phyloP scores from a whole-genome alignment of 2,113 vertebrate species.

The Diphyllodes magnificus region DNA sequence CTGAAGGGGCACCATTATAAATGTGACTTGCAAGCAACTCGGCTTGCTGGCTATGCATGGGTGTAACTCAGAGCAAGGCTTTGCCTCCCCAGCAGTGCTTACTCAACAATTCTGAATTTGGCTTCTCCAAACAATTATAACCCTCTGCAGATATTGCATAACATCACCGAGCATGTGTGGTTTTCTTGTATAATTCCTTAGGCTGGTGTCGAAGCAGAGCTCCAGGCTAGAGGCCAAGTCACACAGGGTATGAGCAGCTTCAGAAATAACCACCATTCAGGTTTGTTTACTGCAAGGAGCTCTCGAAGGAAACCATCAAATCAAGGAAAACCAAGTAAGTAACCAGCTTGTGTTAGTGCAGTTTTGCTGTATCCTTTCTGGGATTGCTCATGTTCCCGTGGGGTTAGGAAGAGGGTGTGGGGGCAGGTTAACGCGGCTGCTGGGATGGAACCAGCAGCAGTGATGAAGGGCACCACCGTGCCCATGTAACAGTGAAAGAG shows the following conservation, averaged over 20 bases:
- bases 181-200: constrained; percentile 24
- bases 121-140: background rate
- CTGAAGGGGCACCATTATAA: background rate
- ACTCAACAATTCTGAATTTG: constrained; percentile 31
- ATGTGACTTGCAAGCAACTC: background rate
- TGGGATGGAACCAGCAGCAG: rapidly evolving
- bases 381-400: rapidly evolving
- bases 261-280: constrained; percentile 62
- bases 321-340: background rate
- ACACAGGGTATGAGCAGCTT: background rate
- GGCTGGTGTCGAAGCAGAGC: constrained; percentile 2
- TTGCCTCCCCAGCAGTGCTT: background rate
- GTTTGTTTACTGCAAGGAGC: constrained; percentile 8
- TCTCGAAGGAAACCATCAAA: background rate
- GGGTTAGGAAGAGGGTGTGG: rapidly evolving
- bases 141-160: background rate
- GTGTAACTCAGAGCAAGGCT: constrained; percentile 14
- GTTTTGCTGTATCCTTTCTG: background rate
- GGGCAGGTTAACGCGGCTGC: background rate
- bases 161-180: background rate
- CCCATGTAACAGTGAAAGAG: rapidly evolving
- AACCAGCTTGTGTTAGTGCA: rapidly evolving
- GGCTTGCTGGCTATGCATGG: background rate
- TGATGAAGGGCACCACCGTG: background rate
- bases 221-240: constrained; percentile 23